Conservation (phyloP, 2,888 invertebrate species). For the Formica aserva region DNA sequence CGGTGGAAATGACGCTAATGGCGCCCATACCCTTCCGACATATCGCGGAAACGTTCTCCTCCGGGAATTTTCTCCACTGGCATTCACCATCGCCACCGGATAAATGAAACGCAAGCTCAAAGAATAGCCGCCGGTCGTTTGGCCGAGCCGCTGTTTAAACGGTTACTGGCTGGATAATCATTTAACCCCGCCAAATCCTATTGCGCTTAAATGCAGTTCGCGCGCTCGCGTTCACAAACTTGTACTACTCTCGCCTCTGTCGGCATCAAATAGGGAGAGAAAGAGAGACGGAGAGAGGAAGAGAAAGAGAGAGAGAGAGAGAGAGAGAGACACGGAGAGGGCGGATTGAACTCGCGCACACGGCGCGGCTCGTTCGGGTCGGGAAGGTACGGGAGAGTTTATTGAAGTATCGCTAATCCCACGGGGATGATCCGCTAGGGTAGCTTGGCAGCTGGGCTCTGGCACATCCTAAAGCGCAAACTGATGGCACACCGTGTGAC, state of each 20-base stretch:
- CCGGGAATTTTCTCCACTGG: conserved; percentile 12
- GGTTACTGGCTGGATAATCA: conserved; percentile 46
- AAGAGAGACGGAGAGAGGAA: neutral
- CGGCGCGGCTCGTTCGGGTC: conserved; percentile 41
- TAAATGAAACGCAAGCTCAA: conserved; percentile 35
- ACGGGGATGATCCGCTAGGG: conserved; percentile 77
- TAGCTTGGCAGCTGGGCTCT: conserved; percentile 81
- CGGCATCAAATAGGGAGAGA: neutral
- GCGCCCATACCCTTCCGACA: conserved; percentile 20
- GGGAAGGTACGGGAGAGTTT: conserved; percentile 76
- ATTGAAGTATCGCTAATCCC: conserved; percentile 83
- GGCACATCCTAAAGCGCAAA: conserved; percentile 77
- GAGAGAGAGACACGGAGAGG: conserved; percentile 19
- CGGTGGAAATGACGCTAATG: conserved; percentile 41
- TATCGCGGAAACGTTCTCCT: conserved; percentile 29
- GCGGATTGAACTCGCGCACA: conserved; percentile 35
- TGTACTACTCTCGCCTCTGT: conserved; percentile 27
- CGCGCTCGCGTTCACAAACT: conserved; percentile 38
- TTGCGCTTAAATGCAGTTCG: conserved; percentile 40
- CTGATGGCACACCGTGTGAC: conserved; percentile 71
- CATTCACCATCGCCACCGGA: conserved; percentile 5
- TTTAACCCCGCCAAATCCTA: conserved; percentile 46
- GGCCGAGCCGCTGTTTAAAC: conserved; percentile 37
- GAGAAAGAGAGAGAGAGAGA: conserved; percentile 22
- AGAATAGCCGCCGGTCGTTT: conserved; percentile 37